Percentiles rank a stretch among this genome's conserved stretches.
Conservation (phyloP, 2,888 invertebrate genomes). For the Limenitis camilla region DNA sequence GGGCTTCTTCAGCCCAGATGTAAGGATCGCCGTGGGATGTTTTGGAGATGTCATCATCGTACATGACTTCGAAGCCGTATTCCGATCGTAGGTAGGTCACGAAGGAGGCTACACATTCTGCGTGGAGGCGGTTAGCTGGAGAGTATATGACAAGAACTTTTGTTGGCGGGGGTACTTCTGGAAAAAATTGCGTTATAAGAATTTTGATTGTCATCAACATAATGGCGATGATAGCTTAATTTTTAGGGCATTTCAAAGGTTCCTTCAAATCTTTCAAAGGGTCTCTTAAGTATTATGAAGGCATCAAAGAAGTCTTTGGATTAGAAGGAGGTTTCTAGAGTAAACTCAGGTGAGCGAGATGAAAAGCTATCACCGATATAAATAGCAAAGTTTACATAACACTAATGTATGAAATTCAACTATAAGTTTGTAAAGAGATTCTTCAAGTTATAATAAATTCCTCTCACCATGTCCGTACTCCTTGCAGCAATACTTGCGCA, state of each 20-base stretch:
- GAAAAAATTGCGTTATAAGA: slow-evolving; percentile 4
- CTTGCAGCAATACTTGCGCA: slow-evolving; percentile 55
- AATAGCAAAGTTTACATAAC: no score
- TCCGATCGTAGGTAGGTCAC: slow-evolving; percentile 53
- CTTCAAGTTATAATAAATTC: neutral
- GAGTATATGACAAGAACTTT: slow-evolving; percentile 60
- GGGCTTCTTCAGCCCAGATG: slow-evolving; percentile 57
- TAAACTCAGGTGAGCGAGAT: no score
- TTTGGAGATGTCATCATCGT: slow-evolving; percentile 51
- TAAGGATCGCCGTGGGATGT: slow-evolving; percentile 56
- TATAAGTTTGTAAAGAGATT: neutral
- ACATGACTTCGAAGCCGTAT: slow-evolving; percentile 57
- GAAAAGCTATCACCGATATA: neutral
- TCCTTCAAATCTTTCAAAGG: no score
- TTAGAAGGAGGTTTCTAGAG: no score
- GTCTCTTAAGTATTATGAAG: no score
- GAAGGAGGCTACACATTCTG: slow-evolving; percentile 56
- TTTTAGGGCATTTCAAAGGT: no score
- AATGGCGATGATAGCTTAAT: no score
- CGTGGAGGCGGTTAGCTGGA: slow-evolving; percentile 51
- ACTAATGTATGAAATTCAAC: no score
- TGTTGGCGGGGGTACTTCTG: slow-evolving; percentile 53
- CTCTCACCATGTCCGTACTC: slow-evolving; percentile 43
- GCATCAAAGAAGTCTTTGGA: no score
- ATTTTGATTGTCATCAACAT: neutral